Conservation (phyloP, 2,797 vertebrate species). For the Okamejei kenojei region DNA sequence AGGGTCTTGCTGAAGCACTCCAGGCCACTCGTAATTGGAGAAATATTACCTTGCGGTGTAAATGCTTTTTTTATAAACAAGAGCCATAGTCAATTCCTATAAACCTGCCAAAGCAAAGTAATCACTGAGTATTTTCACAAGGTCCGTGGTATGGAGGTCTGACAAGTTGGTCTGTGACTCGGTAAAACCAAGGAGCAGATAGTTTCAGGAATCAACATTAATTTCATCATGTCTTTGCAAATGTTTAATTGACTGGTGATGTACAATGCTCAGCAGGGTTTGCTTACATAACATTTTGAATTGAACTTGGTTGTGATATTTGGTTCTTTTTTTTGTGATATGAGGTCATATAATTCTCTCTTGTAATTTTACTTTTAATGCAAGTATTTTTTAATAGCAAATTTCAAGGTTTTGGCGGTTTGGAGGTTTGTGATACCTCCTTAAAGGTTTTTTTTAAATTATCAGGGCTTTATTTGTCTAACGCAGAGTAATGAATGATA, state of each 20-base stretch:
- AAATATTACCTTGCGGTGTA: constrained; percentile 38
- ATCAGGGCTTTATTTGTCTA: neutral
- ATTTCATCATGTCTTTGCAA: neutral
- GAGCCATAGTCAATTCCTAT: constrained; percentile 33
- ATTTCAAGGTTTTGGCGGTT: neutral
- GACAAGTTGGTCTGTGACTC: neutral
- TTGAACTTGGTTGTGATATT: neutral
- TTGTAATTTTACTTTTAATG: neutral
- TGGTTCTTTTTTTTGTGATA: neutral
- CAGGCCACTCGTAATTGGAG: constrained; percentile 35
- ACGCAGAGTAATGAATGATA: no score
- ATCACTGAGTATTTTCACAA: constrained; percentile 34
- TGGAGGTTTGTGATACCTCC: neutral
- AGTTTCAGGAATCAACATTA: constrained; percentile 16
- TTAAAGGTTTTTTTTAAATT: neutral
- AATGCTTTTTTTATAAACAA: constrained; percentile 34
- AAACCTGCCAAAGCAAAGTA: constrained; percentile 37
- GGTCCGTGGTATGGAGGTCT: constrained; percentile 8
- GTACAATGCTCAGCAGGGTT: neutral
- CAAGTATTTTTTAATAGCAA: neutral
- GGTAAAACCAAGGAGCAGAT: neutral
- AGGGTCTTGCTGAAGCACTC: constrained; percentile 35
- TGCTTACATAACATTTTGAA: neutral
- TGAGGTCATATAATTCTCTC: neutral
- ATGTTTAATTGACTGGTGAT: neutral